phyloP scores from a whole-genome alignment of 2,888 invertebrate genomes.

The Myathropa florea region DNA sequence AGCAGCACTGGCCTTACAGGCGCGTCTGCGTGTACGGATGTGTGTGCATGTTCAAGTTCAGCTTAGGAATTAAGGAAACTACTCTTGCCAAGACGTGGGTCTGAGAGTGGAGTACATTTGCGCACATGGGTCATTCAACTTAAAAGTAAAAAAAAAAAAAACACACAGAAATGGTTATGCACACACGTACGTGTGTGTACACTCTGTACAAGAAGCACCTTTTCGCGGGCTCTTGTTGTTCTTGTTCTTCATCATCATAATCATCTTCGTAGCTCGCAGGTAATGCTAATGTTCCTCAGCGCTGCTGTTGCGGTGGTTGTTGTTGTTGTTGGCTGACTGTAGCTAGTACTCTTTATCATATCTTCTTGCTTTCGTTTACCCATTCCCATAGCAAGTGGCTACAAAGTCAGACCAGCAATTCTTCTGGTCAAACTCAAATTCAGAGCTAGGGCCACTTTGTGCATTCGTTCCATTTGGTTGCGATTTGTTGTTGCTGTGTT shows the following conservation, averaged over 20 bases:
- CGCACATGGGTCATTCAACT: slow-evolving; percentile 79
- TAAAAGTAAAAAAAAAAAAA: slow-evolving; percentile 43
- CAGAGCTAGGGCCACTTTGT: slow-evolving; percentile 40
- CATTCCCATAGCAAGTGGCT: slow-evolving; percentile 22
- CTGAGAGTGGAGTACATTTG: slow-evolving; percentile 61
- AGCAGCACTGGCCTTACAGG: not conserved
- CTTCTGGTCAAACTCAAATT: slow-evolving; percentile 52
- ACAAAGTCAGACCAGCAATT: slow-evolving; percentile 26
- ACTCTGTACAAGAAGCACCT: slow-evolving; percentile 57
- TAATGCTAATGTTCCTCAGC: slow-evolving; percentile 58
- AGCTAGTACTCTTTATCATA: slow-evolving; percentile 44
- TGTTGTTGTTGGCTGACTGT: slow-evolving; percentile 16
- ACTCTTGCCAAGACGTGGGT: slow-evolving; percentile 31
- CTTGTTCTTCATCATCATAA: slow-evolving; percentile 40
- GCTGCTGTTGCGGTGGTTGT: slow-evolving; percentile 29
- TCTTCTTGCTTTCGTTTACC: slow-evolving; percentile 57
- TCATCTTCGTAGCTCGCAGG: slow-evolving; percentile 65
- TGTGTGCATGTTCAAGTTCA: slow-evolving; percentile 64
- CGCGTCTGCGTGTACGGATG: slow-evolving; percentile 16
- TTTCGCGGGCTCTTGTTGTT: slow-evolving; percentile 7
- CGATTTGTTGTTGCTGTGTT: slow-evolving; percentile 30
- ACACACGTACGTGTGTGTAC: slow-evolving; percentile 55
- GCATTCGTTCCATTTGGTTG: slow-evolving; percentile 51
- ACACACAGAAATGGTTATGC: slow-evolving; percentile 46
- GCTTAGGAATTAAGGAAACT: slow-evolving; percentile 65